Base-by-base conservation (phyloP, 2,888 invertebrate species). In the Meliscaeva auricollis region DNA sequence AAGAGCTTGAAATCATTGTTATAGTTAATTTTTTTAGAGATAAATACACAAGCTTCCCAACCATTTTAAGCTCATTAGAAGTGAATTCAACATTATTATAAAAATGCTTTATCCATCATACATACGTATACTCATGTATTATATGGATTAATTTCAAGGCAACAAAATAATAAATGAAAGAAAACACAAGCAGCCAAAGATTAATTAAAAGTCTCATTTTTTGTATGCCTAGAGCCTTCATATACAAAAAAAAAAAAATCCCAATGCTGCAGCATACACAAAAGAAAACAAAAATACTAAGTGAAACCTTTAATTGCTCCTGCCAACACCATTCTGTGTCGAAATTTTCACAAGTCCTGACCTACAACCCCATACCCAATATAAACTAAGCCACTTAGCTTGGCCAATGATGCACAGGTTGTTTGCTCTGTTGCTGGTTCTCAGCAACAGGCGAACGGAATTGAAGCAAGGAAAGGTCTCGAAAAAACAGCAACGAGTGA, bases 391-490 rank as follows among this genome's bases (percentile, higher is more conserved):
- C 52, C 76, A 52, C 66, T 76, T 76, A 72, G 50, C 72, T 66
- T 32, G 26, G 50, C 41, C 52, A 77, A 35, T 54, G n/a, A n/a
- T 58, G 20, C 20, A 15, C 52, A 77, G 74, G 69, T 75, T 56
- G 58, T 13, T 20, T 32, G 60, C 32, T n/a, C n/a, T 56, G 56
- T 41, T 60, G 48, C 32, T 46, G 32, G 20, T 46, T 66, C 68
- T 68, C 77, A 69, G 82, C 82, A 77, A 82, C 77, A 77, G 78
- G 82, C 77, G 41, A 7, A 13, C 4, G n/a, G 15, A n/a, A 15
- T 5, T 22, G 9, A 75, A 58, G n/a, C 8, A 4, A 68, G 44
- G 35, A 38, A 41, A 35, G 20, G 8, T 22, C 8, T 26, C 9
- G 11, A 32, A 38, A 32, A 32, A 38, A 13, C 15, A 64, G 2